Evolutionary conservation across 1,140 invertebrate species (phyloP), one percentile per base, ranked within the genome.

Genomic region (Hyles euphorbiae): DNA sequence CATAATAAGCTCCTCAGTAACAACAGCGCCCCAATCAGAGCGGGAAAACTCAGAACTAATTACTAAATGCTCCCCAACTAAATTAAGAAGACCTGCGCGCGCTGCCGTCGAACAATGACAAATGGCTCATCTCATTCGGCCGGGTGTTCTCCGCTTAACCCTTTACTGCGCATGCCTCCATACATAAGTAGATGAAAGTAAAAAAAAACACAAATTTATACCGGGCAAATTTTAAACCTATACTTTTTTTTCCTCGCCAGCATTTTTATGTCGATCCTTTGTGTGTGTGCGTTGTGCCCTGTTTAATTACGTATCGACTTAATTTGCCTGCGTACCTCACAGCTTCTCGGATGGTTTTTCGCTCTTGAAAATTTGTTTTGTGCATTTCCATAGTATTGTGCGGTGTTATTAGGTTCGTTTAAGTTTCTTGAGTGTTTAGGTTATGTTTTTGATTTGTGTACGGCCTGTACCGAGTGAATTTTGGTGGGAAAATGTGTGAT

Each of bases 251-350:
- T 81, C 72, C 70, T 70, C 68, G 77, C 76, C 70, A 68, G 76
- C 81, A 83, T 84, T 87, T 85, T 87, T 87, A 84, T 83, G 82
- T 85, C 78, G 82, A 83, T 78, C 74, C 86, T 86, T 79, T 85
- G 75, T 78, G 68, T 87, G 83, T 87, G 85, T 89, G 83, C 76
- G 86, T 84, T 78, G 76, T 76, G 36, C 36, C 78, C 74, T 75
- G 80, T 88, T 89, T 88, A 88, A 89, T 89, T 89, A 88, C 83
- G 86, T 88, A 89, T 89, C 78, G 87, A 88, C 87, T 88, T 88
- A 89, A 88, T 89, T 89, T 87, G 81, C 83, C 74, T 74, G 70
- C 80, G 76, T 76, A 68, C 64, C 74, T 67, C 74, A 74, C 66
- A 71, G 76, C 68, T 70, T 74, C 70, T n/a, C 33, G 43, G 5